Conservation (phyloP, 2,888 invertebrate genomes). For the Hydropsyche betteni region DNA sequence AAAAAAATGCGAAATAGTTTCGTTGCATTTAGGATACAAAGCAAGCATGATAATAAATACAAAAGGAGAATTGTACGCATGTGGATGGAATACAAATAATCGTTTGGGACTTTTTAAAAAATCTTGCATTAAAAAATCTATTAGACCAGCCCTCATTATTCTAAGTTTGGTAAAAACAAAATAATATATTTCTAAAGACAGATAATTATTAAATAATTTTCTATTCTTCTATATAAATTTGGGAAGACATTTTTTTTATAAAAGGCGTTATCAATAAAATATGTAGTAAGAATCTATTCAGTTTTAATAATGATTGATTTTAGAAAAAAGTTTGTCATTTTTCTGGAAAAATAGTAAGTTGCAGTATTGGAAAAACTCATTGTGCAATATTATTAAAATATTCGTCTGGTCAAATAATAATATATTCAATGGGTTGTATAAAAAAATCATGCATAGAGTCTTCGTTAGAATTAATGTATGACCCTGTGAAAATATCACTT, state of each 20-base stretch:
- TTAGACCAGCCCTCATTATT: conserved; percentile 54
- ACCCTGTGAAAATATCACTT: conserved; percentile 48
- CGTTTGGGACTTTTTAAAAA: conserved; percentile 68
- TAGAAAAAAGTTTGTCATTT: conserved; percentile 63
- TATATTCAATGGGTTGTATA: conserved; percentile 72
- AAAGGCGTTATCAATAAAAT: too few relatives aligned
- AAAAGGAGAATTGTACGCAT: conserved; percentile 69
- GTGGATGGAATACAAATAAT: conserved; percentile 71
- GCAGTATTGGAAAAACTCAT: conserved; percentile 70
- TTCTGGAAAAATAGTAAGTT: conserved; percentile 66
- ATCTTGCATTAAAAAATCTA: conserved; percentile 55
- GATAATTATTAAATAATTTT: too few relatives aligned
- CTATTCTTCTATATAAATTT: too few relatives aligned
- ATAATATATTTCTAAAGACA: conserved; percentile 51
- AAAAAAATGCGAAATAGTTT: conserved; percentile 61
- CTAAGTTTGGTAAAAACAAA: conserved; percentile 52
- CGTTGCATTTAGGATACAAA: conserved; percentile 70
- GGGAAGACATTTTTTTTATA: too few relatives aligned
- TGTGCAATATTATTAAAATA: conserved; percentile 71
- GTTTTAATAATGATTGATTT: neutral
- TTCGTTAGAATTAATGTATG: conserved; percentile 43
- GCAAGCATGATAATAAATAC: conserved; percentile 70
- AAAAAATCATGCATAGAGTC: neutral
- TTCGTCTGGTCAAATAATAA: conserved; percentile 72
- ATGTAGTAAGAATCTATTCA: too few relatives aligned